phyloP scores from a whole-genome alignment of 1,140 invertebrate genomes.

The Marisa cornuarietis region DNA sequence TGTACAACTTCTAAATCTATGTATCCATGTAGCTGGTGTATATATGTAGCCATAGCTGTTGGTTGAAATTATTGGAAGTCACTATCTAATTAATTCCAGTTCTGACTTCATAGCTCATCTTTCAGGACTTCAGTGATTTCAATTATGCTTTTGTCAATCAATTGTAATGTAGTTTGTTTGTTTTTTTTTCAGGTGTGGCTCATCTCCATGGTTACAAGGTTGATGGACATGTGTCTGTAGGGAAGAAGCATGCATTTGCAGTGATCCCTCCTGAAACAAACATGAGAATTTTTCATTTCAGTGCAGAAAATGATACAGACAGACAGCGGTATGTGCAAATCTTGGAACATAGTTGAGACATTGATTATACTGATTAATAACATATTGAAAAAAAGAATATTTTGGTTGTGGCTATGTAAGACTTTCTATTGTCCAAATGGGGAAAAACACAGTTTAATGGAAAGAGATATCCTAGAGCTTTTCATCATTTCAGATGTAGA shows the following conservation, averaged over 20 bases:
- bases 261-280: slow-evolving; percentile 86
- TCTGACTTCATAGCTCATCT: too few species aligned
- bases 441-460: too few species aligned
- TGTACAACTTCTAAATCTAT: background rate
- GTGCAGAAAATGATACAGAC: slow-evolving; percentile 93
- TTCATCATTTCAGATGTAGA: too few species aligned
- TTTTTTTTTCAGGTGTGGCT: slow-evolving; percentile 75
- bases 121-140: too few species aligned
- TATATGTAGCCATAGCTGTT: background rate
- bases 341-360: background rate
- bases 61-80: background rate
- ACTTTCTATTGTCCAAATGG: too few species aligned
- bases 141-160: too few species aligned
- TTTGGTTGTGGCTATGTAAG: too few species aligned
- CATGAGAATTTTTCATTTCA: slow-evolving; percentile 89
- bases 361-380: background rate
- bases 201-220: slow-evolving; percentile 95
- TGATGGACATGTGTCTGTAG: slow-evolving; percentile 74
- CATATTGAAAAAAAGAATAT: too few species aligned
- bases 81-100: too few species aligned
- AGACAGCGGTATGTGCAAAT: slow-evolving; percentile 82
- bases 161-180: too few species aligned
- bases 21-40: too few species aligned
- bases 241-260: slow-evolving; percentile 88
- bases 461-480: too few species aligned